A percentile compares a stretch with the other conserved stretches of the same genome.
These are phyloP conservation scores for Polylopha cassiicola DNA, from an alignment of 2,888 invertebrate species.

Conservation along the genomic window DNA sequence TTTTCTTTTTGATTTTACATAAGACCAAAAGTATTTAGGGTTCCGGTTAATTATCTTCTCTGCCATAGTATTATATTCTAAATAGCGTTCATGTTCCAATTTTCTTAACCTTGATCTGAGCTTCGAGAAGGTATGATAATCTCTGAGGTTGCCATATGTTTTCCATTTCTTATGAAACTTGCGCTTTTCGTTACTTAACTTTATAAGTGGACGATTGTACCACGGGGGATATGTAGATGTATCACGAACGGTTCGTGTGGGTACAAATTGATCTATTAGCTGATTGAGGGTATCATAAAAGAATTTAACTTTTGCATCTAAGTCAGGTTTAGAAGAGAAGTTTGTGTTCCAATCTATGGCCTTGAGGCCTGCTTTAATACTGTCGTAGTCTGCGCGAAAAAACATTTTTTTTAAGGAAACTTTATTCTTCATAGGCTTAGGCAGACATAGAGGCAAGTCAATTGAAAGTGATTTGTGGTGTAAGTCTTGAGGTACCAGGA, in stretches of 20 bases:
- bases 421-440: not conserved
- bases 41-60: slow-evolving; percentile 9
- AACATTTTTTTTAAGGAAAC: not conserved
- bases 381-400: slow-evolving; percentile 1
- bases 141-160: slow-evolving; percentile 5
- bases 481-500: slow-evolving; percentile 3
- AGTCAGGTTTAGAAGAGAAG: too few relatives aligned
- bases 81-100: slow-evolving; percentile 8
- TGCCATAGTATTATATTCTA: not conserved
- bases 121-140: slow-evolving; percentile 10
- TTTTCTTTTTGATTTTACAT: slow-evolving; percentile 5
- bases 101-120: slow-evolving; percentile 8
- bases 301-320: not conserved
- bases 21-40: slow-evolving; percentile 12
- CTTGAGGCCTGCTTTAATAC: slow-evolving; percentile 1
- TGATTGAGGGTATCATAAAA: slow-evolving; percentile 4
- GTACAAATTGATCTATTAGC: not conserved
- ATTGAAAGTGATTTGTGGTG: slow-evolving; percentile 5
- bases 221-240: slow-evolving; percentile 13
- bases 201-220: slow-evolving; percentile 7
- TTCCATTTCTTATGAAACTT: slow-evolving; percentile 16
- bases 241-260: too few relatives aligned
- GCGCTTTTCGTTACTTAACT: slow-evolving; percentile 11
- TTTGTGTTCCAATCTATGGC: not conserved
- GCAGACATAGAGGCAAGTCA: not conserved